Percentiles rank a stretch among this genome's conserved stretches.
phyloP scores from a whole-genome alignment of 2,797 vertebrate genomes.

The Hafferia zeledoni region DNA sequence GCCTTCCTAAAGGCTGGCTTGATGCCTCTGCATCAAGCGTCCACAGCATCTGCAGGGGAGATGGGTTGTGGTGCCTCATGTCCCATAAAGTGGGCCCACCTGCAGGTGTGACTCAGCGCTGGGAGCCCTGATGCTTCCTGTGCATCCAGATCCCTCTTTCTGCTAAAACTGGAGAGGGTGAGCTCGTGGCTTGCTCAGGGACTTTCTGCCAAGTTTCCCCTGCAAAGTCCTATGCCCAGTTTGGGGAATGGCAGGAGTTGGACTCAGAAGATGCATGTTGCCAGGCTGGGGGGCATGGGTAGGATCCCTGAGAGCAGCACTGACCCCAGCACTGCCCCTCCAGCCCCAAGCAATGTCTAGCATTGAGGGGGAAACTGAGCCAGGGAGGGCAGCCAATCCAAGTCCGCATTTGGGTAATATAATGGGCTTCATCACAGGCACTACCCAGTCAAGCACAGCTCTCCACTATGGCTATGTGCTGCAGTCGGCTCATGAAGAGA shows the following conservation, averaged over 20 bases:
- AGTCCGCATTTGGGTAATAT: background rate
- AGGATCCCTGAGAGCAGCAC: slow-evolving; percentile 39
- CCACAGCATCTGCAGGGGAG: background rate
- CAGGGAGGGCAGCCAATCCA: background rate
- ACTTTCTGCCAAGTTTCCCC: background rate
- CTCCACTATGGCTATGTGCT: background rate
- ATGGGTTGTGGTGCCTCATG: background rate
- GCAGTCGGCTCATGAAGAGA: background rate
- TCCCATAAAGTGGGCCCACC: background rate
- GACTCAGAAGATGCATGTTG: background rate
- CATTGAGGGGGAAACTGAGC: background rate
- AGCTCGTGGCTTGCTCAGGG: background rate
- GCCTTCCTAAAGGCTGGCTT: background rate
- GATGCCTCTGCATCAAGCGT: background rate
- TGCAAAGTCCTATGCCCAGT: background rate
- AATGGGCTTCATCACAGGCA: fast-evolving
- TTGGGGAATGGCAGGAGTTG: background rate
- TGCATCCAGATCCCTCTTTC: background rate
- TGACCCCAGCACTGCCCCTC: background rate
- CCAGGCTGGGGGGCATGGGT: background rate
- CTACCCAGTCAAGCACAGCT: background rate
- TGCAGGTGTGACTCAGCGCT: background rate
- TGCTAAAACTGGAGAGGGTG: background rate
- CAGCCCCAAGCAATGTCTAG: background rate
- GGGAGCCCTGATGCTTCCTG: background rate